A percentile compares a stretch with the other conserved stretches of the same genome.
Evolutionary conservation across 2,888 invertebrate species (phyloP).

Genomic region (Cerastis rubricosa): DNA sequence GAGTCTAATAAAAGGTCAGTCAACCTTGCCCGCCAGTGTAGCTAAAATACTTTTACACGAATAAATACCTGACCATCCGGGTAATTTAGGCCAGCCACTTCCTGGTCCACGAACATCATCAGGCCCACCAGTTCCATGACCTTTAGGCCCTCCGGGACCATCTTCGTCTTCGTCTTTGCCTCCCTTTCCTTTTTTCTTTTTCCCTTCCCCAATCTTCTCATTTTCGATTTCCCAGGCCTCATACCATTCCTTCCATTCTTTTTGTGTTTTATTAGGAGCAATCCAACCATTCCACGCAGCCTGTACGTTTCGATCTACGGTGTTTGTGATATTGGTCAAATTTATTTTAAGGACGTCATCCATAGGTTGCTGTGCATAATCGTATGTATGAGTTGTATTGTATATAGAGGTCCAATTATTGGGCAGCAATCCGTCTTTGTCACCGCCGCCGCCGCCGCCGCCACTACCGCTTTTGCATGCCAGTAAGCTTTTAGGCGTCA

Average conservation of each 20-base stretch:
- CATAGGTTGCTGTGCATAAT: too few relatives aligned
- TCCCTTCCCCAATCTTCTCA: background rate
- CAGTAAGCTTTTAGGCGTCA: background rate
- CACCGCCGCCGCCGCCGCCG: too few relatives aligned
- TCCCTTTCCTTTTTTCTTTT: background rate
- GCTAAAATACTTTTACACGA: too few relatives aligned
- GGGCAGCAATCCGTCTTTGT: too few relatives aligned
- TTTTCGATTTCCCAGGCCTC: background rate
- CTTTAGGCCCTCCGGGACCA: background rate
- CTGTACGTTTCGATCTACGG: background rate
- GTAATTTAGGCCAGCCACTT: slow-evolving; percentile 19
- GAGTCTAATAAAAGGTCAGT: too few relatives aligned
- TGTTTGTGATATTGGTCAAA: background rate
- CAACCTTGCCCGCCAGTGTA: too few relatives aligned
- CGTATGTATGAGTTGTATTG: too few relatives aligned
- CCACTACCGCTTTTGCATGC: background rate
- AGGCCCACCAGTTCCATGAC: background rate
- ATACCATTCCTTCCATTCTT: slow-evolving; percentile 3
- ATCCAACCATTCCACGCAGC: slow-evolving; percentile 20
- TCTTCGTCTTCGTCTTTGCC: background rate
- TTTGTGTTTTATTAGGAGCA: accelerated
- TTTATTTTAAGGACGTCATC: background rate
- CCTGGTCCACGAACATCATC: slow-evolving; percentile 9
- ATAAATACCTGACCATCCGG: slow-evolving; percentile 26
- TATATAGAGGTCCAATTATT: too few relatives aligned